Evolutionary conservation across 2,797 vertebrate species (phyloP), one percentile per base, ranked within the genome.

Genomic region (Chiloscyllium punctatum): DNA sequence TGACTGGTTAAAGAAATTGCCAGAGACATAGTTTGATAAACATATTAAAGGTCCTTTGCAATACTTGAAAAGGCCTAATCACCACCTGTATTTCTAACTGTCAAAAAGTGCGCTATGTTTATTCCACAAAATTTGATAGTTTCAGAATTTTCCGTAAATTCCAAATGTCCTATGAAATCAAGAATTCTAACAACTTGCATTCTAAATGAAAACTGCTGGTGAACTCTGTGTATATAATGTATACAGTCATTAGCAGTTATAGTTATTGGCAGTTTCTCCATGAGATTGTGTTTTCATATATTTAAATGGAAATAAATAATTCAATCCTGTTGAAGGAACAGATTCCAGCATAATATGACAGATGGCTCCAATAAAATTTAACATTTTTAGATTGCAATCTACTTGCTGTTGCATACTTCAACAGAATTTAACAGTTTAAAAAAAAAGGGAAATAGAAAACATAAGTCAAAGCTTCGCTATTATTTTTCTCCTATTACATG

Each of bases 221-320:
- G 8, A 90, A 62, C 57, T 62, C 57, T 33, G 11, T 33, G 53
- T 18, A 90, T n/a, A 90, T 53, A 90, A 92, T 69, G 69, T 27
- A 21, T 69, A 25, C 82, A 84, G 82, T 84, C 42, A 42, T 69
- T 8, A 92, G 66, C 66, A 42, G 9, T 69, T 69, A 68, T 68
- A 68, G 30, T 33, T 53, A 95, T 72, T 74, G 27, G 37, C 25
- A 95, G 30, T 72, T 33, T 95, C 71, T 53, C 88, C 25, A 57
- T 1, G 27, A 72, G 37, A 94, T 94, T 48, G 25, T 71, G 30
- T 71, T 94, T 48, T 94, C 23, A 69, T 42, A 71, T 77, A 95
- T 7, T 77, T 95, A 95, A 95, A 77, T 95, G 42, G 16, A 72
- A 95, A 62, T 90, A n/a, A 94, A 94, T 94, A 74, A 94, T 71